Evolutionary conservation across 2,888 invertebrate species (phyloP).

Genomic region (Tetrapedia diversipes): DNA sequence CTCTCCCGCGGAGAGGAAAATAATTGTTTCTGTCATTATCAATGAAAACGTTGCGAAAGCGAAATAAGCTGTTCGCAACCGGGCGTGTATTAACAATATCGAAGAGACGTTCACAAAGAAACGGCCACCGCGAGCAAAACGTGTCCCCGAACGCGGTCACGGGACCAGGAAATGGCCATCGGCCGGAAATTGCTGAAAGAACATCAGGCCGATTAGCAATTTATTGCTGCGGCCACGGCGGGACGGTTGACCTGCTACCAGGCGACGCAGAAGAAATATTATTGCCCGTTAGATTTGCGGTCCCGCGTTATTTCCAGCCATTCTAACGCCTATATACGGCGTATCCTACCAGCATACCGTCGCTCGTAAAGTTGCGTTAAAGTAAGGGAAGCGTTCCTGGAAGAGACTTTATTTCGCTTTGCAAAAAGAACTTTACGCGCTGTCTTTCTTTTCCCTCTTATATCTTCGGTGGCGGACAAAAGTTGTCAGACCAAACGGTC

Average conservation of each 20-base stretch:
- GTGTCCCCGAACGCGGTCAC: slow-evolving; percentile 36
- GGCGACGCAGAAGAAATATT: slow-evolving; percentile 50
- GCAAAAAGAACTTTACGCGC: no score
- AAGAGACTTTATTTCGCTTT: no score
- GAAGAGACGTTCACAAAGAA: slow-evolving; percentile 70
- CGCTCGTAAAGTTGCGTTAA: slow-evolving; percentile 3
- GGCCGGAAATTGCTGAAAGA: slow-evolving; percentile 62
- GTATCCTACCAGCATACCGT: neutral
- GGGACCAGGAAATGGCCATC: slow-evolving; percentile 46
- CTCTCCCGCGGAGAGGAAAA: no score
- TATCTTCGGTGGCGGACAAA: no score
- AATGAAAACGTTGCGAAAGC: neutral
- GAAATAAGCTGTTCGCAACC: no score
- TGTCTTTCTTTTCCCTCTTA: no score
- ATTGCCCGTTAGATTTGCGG: slow-evolving; percentile 47
- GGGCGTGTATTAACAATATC: slow-evolving; percentile 53
- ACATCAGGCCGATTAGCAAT: slow-evolving; percentile 60
- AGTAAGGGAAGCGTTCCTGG: neutral
- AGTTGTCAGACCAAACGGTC: no score
- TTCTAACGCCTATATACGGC: neutral
- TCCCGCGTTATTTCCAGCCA: slow-evolving; percentile 22
- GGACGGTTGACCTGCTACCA: slow-evolving; percentile 29
- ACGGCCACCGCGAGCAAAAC: slow-evolving; percentile 20
- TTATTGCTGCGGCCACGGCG: slow-evolving; percentile 44
- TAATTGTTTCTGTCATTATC: no score